phyloP scores from a whole-genome alignment of 2,113 vertebrate genomes.

The Prolemur simus region DNA sequence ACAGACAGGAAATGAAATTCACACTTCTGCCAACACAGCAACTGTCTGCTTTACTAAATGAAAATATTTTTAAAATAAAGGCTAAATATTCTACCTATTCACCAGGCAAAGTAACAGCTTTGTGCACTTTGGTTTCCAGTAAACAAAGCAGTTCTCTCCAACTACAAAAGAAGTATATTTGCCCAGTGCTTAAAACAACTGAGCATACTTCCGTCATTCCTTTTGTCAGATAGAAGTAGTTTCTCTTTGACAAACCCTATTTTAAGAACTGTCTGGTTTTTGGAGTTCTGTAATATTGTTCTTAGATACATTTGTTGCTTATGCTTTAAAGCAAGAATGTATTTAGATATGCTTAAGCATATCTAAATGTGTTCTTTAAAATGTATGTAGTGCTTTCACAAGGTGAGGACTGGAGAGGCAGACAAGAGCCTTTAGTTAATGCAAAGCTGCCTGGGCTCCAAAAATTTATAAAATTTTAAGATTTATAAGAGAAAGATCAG shows the following conservation, averaged over 20 bases:
- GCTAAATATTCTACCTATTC: slow-evolving; percentile 48
- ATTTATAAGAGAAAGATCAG: slow-evolving; percentile 32
- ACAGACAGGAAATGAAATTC: slow-evolving; percentile 81
- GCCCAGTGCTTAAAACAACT: slow-evolving; percentile 35
- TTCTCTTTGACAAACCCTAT: slow-evolving; percentile 53
- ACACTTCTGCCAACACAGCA: slow-evolving; percentile 74
- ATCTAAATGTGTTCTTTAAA: slow-evolving; percentile 45
- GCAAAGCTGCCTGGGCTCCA: slow-evolving; percentile 9
- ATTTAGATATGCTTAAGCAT: not conserved
- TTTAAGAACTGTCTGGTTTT: slow-evolving; percentile 60
- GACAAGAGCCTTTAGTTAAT: not conserved
- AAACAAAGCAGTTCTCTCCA: slow-evolving; percentile 50
- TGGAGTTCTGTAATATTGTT: slow-evolving; percentile 31
- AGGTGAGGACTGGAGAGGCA: not conserved
- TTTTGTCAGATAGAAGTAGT: slow-evolving; percentile 48
- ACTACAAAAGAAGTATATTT: slow-evolving; percentile 41
- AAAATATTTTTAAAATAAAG: slow-evolving; percentile 61
- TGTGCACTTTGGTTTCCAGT: slow-evolving; percentile 38
- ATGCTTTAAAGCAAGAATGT: slow-evolving; percentile 17
- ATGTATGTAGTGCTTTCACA: slow-evolving; percentile 32
- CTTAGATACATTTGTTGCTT: slow-evolving; percentile 49
- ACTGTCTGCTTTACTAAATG: slow-evolving; percentile 59
- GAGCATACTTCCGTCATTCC: not conserved
- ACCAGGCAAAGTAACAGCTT: slow-evolving; percentile 57
- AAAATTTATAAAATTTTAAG: not conserved